These are phyloP conservation scores for Bemisia tabaci DNA, from an alignment of 1,140 invertebrate genomes.

Conservation along the genomic window DNA sequence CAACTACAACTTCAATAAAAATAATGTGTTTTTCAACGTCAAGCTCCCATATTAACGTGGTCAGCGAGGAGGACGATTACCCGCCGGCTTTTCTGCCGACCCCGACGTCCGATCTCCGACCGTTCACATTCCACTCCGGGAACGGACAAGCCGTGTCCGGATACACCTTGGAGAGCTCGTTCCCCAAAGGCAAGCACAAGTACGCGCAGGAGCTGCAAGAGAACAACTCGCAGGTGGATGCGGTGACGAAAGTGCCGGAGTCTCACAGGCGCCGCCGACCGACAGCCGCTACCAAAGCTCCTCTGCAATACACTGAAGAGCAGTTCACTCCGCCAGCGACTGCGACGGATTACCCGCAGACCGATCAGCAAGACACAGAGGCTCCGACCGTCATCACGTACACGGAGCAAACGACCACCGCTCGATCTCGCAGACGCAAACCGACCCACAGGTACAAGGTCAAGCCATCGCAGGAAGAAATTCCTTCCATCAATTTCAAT, in stretches of 20 bases:
- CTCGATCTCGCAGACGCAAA: neutral
- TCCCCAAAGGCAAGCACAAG: neutral
- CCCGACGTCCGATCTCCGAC: slow-evolving; percentile 13
- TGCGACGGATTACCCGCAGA: neutral
- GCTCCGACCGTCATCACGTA: neutral
- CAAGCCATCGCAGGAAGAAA: neutral
- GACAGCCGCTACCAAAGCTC: neutral
- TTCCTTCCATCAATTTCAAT: neutral
- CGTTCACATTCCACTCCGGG: neutral
- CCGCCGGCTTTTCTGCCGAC: slow-evolving; percentile 17
- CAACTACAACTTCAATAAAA: neutral
- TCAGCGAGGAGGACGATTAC: slow-evolving; percentile 4
- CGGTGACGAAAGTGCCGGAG: neutral
- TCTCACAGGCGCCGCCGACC: neutral
- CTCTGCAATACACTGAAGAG: neutral
- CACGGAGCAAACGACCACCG: neutral
- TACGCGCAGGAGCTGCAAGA: neutral
- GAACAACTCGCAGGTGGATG: neutral
- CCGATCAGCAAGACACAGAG: neutral
- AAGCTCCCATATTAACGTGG: neutral
- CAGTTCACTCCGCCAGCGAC: neutral
- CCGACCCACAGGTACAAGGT: neutral
- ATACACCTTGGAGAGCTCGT: neutral
- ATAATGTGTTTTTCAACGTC: neutral
- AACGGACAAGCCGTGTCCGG: neutral